Base-by-base conservation (phyloP, 2,113 vertebrate species). In the Egretta garzetta region DNA sequence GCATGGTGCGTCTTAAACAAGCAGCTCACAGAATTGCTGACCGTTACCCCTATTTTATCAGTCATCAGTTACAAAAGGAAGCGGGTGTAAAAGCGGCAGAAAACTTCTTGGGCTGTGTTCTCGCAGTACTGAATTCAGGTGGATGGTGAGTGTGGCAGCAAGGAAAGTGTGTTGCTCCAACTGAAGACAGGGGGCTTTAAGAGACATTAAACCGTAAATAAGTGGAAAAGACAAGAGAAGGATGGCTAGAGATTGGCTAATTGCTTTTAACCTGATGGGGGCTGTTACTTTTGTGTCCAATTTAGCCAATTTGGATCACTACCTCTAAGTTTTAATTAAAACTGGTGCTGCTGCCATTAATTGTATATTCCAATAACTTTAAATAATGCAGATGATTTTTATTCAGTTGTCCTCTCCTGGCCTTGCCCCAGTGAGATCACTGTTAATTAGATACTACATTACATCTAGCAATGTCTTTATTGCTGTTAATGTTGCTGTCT, bases 381-480 rank as follows among this genome's bases (percentile, higher is more conserved):
- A 88, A 94, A 93, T 83, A 94, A 91, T 83, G 60, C 75, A 93
- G 85, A 88, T 94, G n/a, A 68, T 75, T 94, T 94, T 94, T 80
- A 64, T 91, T 92, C 75, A 67, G 47, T 90, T 91, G 86, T 97
- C 84, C 56, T 94, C 68, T 95, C 23, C 92, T 93, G 85, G 93
- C 60, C 30, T 22, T 88, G 80, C 64, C 91, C 81, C 59, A 93
- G 59, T 62, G 96, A 97, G 95, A 93, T 97, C 86, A 56, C 64
- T 91, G 86, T 90, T 97, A 97, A 96, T 97, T 96, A 96, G 95
- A 70, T 93, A 90, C 71, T 90, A 74, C 39, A 79, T 96, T 90
- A 70, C 35, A 91, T 90, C 81, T 87, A 96, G 85, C 81, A 90
- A 68, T 85, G 66, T 88, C 94, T 96, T 97, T 91, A 71, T 88